phyloP scores from a whole-genome alignment of 2,797 vertebrate species.

The Lepus oiostolus region DNA sequence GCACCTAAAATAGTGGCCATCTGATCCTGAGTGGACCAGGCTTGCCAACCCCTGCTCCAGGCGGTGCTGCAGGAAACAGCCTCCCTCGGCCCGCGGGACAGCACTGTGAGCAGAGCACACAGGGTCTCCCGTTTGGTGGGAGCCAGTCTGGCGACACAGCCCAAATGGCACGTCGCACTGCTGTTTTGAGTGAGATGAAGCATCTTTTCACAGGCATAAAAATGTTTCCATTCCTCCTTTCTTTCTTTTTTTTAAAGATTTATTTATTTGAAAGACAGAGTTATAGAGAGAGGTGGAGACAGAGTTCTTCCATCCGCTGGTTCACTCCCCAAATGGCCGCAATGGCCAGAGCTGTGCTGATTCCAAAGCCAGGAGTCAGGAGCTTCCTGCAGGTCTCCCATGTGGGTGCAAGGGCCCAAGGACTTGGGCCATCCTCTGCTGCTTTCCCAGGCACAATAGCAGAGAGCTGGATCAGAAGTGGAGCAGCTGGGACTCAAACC shows the following conservation, averaged over 20 bases:
- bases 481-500: no score
- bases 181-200: constrained; percentile 23
- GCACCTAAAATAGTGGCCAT: neutral
- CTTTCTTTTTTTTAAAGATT: neutral
- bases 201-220: neutral
- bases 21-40: neutral
- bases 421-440: no score
- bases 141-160: neutral
- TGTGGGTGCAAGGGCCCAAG: no score
- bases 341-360: no score
- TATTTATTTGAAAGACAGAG: no score
- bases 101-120: neutral
- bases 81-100: neutral
- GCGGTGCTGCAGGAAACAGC: neutral
- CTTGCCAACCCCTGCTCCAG: neutral
- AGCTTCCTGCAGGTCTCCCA: no score
- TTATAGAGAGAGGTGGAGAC: no score
- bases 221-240: constrained; percentile 3
- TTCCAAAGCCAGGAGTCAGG: no score
- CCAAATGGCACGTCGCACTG: neutral
- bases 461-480: no score
- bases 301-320: no score
- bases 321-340: no score
- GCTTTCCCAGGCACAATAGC: no score
- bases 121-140: neutral